phyloP scores from a whole-genome alignment of 2,797 vertebrate genomes.

The Lindbergichthys nudifrons region DNA sequence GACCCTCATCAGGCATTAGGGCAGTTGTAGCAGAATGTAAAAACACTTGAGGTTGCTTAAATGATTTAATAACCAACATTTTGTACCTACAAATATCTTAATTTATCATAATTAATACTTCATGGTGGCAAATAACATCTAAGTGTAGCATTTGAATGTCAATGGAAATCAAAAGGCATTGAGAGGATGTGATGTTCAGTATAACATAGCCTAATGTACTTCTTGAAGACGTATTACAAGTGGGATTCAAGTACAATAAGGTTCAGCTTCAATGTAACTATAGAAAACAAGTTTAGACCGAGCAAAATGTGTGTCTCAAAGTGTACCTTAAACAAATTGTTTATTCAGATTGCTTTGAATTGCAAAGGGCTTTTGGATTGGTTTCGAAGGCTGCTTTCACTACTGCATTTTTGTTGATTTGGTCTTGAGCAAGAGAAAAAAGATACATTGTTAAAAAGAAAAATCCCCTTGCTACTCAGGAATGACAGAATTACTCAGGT shows the following conservation, averaged over 20 bases:
- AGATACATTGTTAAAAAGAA: not conserved
- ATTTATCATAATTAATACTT: conserved; percentile 36
- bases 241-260: conserved; percentile 54
- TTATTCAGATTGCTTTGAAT: conserved; percentile 1
- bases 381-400: not conserved
- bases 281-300: conserved; percentile 41
- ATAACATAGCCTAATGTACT: conserved; percentile 29
- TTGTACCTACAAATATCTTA: conserved; percentile 35
- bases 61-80: conserved; percentile 8
- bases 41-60: not conserved
- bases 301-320: conserved; percentile 15
- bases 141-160: conserved; percentile 24
- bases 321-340: conserved; percentile 5
- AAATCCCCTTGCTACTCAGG: not conserved
- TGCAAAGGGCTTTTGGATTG: not conserved
- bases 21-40: not conserved
- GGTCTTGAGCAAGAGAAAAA: too few relatives aligned
- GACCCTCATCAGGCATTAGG: not conserved
- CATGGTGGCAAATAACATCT: conserved; percentile 33
- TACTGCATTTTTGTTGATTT: too few relatives aligned
- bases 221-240: conserved; percentile 53
- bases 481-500: conserved; percentile 2
- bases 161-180: conserved; percentile 41
- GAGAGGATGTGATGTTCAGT: conserved; percentile 34
- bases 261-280: conserved; percentile 22